phyloP scores from a whole-genome alignment of 2,888 invertebrate genomes.

The Girardia tigrina region DNA sequence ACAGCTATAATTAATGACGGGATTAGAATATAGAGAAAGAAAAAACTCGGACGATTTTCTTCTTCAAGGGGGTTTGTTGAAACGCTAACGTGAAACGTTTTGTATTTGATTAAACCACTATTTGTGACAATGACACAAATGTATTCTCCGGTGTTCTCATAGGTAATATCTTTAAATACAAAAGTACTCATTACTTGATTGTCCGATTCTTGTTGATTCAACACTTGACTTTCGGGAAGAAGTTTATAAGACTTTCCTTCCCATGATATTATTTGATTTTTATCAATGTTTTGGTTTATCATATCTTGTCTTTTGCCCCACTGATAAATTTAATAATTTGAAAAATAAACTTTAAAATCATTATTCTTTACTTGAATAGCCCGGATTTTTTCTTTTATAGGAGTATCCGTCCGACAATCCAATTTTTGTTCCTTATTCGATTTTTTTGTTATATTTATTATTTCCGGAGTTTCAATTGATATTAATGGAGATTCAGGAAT shows the following conservation, averaged over 20 bases:
- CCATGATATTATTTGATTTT: neutral
- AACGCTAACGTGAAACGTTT: neutral
- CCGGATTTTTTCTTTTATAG: neutral
- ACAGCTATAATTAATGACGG: neutral
- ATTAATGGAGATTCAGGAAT: neutral
- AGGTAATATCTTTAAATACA: neutral
- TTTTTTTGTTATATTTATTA: neutral
- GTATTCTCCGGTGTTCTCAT: neutral
- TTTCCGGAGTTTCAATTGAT: neutral
- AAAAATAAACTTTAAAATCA: slow-evolving; percentile 14
- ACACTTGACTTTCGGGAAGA: neutral
- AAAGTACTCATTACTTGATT: neutral
- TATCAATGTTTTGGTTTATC: neutral
- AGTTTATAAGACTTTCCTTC: slow-evolving; percentile 6
- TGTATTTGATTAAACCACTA: neutral
- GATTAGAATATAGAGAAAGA: neutral
- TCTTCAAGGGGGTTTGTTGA: neutral
- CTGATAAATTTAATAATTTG: neutral
- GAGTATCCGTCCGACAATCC: neutral
- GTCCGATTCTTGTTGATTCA: neutral
- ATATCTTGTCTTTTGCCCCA: neutral
- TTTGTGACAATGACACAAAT: neutral
- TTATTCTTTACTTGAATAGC: neutral
- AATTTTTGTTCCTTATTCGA: neutral
- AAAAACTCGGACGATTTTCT: neutral